Evolutionary conservation across 2,888 invertebrate species (phyloP).

Genomic region (Mythimna impura): DNA sequence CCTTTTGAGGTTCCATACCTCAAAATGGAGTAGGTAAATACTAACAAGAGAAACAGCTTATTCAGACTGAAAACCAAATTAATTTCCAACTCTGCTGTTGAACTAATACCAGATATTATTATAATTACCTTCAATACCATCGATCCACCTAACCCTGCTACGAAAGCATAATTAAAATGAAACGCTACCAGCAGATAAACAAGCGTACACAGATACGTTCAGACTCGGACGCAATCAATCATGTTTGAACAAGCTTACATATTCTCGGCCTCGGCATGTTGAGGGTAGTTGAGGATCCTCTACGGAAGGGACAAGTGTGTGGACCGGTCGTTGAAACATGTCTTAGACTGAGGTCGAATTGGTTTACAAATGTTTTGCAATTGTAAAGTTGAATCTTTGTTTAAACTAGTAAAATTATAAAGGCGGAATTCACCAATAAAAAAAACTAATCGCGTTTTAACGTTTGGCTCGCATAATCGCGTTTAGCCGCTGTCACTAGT

Average conservation of each 20-base stretch:
- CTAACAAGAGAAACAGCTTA: background rate
- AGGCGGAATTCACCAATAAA: too few species aligned
- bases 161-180: conserved; percentile 54
- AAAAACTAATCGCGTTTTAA: too few species aligned
- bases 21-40: background rate
- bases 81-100: too few species aligned
- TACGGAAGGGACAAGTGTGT: conserved; percentile 30
- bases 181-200: conserved; percentile 29
- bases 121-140: conserved; percentile 12
- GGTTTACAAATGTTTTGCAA: conserved; percentile 1
- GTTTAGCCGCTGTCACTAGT: too few species aligned
- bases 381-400: conserved; percentile 15
- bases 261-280: conserved; percentile 37
- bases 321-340: conserved; percentile 28
- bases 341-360: conserved; percentile 8
- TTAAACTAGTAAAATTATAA: background rate
- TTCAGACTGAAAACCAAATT: background rate
- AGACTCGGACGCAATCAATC: conserved; percentile 60
- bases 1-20: too few species aligned
- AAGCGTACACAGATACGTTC: conserved; percentile 42
- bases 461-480: too few species aligned
- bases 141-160: conserved; percentile 20
- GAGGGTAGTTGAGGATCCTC: conserved; percentile 33
- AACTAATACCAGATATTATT: background rate
- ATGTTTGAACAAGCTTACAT: conserved; percentile 61